These are phyloP conservation scores for Dicrurus megarhynchus DNA, from an alignment of 2,113 vertebrate species.

Conservation along the genomic window DNA sequence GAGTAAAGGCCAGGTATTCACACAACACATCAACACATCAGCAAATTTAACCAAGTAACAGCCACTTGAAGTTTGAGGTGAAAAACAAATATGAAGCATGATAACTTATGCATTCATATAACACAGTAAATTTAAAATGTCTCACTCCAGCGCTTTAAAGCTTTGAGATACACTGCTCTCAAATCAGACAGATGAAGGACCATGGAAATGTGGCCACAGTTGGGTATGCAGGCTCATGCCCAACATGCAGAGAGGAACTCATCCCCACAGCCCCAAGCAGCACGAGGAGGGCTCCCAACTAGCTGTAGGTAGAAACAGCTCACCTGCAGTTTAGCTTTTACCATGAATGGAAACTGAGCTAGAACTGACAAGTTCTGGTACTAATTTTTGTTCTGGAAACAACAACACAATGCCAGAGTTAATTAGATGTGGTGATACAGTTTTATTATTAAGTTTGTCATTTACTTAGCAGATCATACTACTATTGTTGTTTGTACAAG, in stretches of 20 bases:
- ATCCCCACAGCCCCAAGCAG: accelerated
- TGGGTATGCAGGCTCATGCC: neutral
- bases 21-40: neutral
- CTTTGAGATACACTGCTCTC: accelerated
- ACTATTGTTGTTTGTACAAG: accelerated
- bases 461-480: neutral
- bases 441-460: neutral
- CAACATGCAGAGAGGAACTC: neutral
- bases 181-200: neutral
- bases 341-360: neutral
- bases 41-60: neutral
- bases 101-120: accelerated
- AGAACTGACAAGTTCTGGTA: neutral
- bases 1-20: neutral
- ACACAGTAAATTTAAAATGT: neutral
- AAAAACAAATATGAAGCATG: neutral
- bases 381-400: neutral
- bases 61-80: neutral
- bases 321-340: neutral
- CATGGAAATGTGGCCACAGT: accelerated
- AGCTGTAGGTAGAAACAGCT: neutral
- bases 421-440: neutral
- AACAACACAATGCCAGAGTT: neutral
- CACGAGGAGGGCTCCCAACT: accelerated
- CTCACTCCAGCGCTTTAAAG: neutral